phyloP scores from a whole-genome alignment of 2,888 invertebrate genomes.

The Caenorhabditis wallacei region DNA sequence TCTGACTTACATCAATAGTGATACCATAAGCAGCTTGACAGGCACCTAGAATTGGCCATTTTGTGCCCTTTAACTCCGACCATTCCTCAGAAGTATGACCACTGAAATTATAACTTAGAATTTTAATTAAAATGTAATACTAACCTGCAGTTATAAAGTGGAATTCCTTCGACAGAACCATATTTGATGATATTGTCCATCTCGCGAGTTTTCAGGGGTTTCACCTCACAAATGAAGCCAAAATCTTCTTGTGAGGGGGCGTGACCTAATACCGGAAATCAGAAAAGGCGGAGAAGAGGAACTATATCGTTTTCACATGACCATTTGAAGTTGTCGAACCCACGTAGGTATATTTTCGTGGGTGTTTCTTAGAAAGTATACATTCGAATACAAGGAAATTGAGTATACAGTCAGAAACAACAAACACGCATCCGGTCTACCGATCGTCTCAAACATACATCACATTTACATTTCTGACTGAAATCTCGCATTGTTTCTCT shows the following conservation, averaged over 20 bases:
- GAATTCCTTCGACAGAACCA: slow-evolving; percentile 46
- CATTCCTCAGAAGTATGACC: slow-evolving; percentile 40
- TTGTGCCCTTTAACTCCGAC: slow-evolving; percentile 28
- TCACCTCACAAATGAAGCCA: neutral
- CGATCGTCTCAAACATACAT: no score
- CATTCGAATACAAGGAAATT: slow-evolving; percentile 1
- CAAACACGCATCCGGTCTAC: neutral
- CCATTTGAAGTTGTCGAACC: neutral
- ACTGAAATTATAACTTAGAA: slow-evolving; percentile 16
- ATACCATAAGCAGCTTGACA: slow-evolving; percentile 41
- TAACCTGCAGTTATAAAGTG: slow-evolving; percentile 55
- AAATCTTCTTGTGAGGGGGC: slow-evolving; percentile 4
- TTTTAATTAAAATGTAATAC: neutral
- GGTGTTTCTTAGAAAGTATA: neutral
- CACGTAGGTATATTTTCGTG: neutral
- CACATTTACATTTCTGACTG: no score
- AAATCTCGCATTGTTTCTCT: no score
- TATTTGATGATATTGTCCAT: slow-evolving; percentile 56
- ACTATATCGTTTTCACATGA: neutral
- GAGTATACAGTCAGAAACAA: neutral
- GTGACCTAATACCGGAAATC: slow-evolving; percentile 31
- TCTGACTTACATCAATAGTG: slow-evolving; percentile 33
- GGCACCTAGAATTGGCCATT: slow-evolving; percentile 37
- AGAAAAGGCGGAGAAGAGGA: neutral
- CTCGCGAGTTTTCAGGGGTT: neutral